Evolutionary conservation across 2,888 invertebrate genomes (phyloP).

Genomic region (Thalpophila matura): DNA sequence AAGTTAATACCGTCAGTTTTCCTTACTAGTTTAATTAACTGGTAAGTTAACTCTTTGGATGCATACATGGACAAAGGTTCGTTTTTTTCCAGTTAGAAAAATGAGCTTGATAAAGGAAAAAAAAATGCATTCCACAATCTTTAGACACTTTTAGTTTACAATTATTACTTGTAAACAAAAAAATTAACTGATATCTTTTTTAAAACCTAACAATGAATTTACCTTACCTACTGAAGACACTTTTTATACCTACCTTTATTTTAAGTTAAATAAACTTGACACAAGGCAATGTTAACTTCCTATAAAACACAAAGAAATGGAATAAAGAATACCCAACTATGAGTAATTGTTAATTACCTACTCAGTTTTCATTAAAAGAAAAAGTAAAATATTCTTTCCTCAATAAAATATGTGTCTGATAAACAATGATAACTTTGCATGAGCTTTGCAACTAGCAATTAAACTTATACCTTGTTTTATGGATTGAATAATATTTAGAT

Average conservation of each 20-base stretch:
- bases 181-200: no score
- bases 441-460: no score
- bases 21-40: no score
- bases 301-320: constrained; percentile 25
- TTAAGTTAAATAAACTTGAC: constrained; percentile 38
- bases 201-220: not conserved
- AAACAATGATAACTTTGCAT: no score
- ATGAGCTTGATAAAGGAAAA: not conserved
- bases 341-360: constrained; percentile 23
- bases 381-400: not conserved
- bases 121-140: no score
- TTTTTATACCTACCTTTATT: not conserved
- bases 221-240: not conserved
- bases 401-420: no score
- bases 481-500: no score
- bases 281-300: constrained; percentile 21
- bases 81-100: no score
- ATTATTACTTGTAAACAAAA: not conserved
- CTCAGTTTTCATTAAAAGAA: constrained; percentile 1
- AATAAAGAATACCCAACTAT: constrained; percentile 18
- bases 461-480: no score
- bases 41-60: no score
- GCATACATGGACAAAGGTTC: not conserved
- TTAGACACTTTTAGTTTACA: no score
- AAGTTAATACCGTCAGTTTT: no score